A percentile compares a stretch with the other conserved stretches of the same genome.
These are phyloP conservation scores for Fringilla coelebs DNA, from an alignment of 2,797 vertebrate species.

Conservation along the genomic window DNA sequence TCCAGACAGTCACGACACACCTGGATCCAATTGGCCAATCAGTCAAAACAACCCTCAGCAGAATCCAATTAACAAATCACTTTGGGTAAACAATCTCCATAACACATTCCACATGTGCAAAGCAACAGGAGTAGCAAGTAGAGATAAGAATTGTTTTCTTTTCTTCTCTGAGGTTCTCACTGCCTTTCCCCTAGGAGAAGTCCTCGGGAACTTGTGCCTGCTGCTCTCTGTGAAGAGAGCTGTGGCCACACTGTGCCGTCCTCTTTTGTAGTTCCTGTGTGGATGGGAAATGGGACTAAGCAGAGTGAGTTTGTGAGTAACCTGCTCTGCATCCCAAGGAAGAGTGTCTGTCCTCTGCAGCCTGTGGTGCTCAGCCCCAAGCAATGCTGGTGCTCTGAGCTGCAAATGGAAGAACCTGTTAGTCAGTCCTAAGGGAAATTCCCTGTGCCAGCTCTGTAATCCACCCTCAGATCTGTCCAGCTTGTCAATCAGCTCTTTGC, in stretches of 20 bases:
- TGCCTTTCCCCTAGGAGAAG: no score
- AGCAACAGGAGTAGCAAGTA: no score
- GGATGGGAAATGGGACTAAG: neutral
- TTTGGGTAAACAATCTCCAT: no score
- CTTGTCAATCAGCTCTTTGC: neutral
- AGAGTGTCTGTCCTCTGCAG: neutral
- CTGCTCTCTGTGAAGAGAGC: no score
- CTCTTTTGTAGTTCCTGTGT: neutral
- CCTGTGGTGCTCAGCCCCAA: accelerated
- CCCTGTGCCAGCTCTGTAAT: neutral
- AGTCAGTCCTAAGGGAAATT: neutral
- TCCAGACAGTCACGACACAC: no score
- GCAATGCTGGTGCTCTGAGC: neutral
- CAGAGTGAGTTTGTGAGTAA: neutral
- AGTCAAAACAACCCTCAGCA: no score
- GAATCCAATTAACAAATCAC: no score
- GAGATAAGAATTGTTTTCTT: no score
- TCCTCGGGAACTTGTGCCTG: no score
- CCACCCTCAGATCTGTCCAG: neutral
- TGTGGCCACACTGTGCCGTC: accelerated
- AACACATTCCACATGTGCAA: no score
- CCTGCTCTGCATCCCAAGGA: neutral
- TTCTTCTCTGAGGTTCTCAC: no score
- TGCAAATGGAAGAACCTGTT: neutral
- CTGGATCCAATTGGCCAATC: no score